Evolutionary conservation across 1,140 invertebrate species (phyloP), one percentile per base, ranked within the genome.

Genomic region (Anoplophora glabripennis): DNA sequence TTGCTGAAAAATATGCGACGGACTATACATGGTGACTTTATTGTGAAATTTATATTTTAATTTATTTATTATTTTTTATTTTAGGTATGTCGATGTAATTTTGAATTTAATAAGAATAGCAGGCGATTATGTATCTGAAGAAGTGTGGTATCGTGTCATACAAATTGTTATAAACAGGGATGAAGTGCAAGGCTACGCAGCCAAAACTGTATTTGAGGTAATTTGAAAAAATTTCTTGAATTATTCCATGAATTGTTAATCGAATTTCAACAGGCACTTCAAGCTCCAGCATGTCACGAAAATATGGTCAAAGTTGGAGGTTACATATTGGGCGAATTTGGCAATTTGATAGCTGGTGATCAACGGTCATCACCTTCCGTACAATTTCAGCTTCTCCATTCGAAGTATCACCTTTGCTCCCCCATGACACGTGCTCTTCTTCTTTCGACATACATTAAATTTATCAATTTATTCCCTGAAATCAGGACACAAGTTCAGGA

Each of bases 281-380:
- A 98, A 83, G 95, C 96, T 41, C 94, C 95, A 21, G 96, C 97
- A 46, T 99, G 97, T 75, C 98, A 99, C 79, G 98, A 99, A 81
- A 99, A 99, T 77, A 99, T 99, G 97, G 97, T 99, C 0, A 99
- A 99, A 86, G 98, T 99, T 42, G 97, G 97, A 51, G 98, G 96
- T 21, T 99, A 99, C 70, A 99, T 99, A 69, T 82, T 99, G 40
- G 98, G 98, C 53, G 98, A 99, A 80, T 99, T 99, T 82, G 98
- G 98, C 28, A 99, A 99, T 81, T 83, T 99, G 17, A 99, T 99
- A 75, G 97, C 98, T 66, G 97, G 97, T 9, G 98, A 99, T 80
- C 91, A 94, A 54, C 84, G 97, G 49, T 99, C 96, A 37, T 96
- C 95, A 56, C 95, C 96, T 36, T 80, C 89, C 65, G 93, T 98